Conservation (phyloP, 1,140 invertebrate species). For the Globodera rostochiensis region DNA sequence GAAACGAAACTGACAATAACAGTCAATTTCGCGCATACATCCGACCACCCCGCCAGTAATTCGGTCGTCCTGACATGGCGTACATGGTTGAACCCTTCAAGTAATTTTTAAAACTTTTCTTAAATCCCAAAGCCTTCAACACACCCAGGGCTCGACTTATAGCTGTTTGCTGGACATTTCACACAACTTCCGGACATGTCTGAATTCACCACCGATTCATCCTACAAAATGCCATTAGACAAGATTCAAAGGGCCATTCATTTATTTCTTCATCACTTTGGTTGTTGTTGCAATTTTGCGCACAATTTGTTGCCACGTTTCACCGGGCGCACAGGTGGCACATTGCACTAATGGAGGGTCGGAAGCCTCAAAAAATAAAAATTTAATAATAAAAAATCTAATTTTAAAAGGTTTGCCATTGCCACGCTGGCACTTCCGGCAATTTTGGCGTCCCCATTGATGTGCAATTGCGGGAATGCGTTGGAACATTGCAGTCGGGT, state of each 20-base stretch:
- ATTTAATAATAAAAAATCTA: not conserved
- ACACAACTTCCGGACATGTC: slow-evolving; percentile 18
- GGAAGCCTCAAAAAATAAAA: slow-evolving; percentile 1
- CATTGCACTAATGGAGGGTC: slow-evolving; percentile 15
- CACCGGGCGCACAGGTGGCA: slow-evolving; percentile 21
- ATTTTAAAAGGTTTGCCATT: slow-evolving; percentile 4
- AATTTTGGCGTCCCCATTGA: not conserved
- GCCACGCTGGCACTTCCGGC: not conserved
- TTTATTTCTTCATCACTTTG: slow-evolving; percentile 4
- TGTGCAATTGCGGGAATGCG: slow-evolving; percentile 5
- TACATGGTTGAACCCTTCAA: slow-evolving; percentile 10
- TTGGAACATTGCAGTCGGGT: slow-evolving; percentile 19
- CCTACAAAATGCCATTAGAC: not conserved
- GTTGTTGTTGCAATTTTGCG: slow-evolving; percentile 12
- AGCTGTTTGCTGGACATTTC: slow-evolving; percentile 28
- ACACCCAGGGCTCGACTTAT: slow-evolving; percentile 16
- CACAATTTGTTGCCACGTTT: slow-evolving; percentile 15
- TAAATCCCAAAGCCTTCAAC: too few relatives aligned
- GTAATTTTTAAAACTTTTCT: not conserved
- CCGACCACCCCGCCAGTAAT: slow-evolving; percentile 29
- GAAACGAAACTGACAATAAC: not conserved
- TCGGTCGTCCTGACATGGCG: slow-evolving; percentile 8
- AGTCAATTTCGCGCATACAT: slow-evolving; percentile 31
- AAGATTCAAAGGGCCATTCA: not conserved
- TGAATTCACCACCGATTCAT: slow-evolving; percentile 6